Percentiles rank a stretch among this genome's conserved stretches.
Conservation (phyloP, 2,113 vertebrate genomes). For the Heptranchias perlo region DNA sequence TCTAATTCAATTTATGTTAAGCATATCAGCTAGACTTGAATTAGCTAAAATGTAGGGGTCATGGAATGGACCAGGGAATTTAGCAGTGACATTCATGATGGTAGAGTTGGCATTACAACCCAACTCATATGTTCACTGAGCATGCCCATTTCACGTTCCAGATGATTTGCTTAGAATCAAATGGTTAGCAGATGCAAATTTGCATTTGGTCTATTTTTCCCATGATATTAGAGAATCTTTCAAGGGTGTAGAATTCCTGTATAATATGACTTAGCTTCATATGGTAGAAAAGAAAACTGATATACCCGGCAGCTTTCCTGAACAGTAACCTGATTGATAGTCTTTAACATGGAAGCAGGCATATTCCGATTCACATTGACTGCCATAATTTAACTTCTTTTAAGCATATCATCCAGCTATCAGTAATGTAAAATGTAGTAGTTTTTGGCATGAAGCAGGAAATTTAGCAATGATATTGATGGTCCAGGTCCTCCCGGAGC, state of each 20-base stretch:
- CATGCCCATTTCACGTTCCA: slow-evolving; percentile 21
- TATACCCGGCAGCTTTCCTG: background rate
- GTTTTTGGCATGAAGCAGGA: background rate
- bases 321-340: background rate
- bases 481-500: background rate
- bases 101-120: background rate
- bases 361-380: background rate
- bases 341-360: background rate
- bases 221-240: background rate
- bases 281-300: background rate
- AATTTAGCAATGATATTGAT: background rate
- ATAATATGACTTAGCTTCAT: background rate
- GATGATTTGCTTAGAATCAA: slow-evolving; percentile 26
- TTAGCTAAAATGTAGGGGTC: background rate
- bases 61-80: background rate
- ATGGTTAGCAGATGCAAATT: slow-evolving; percentile 32
- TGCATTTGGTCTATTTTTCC: slow-evolving; percentile 12
- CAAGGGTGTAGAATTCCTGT: background rate
- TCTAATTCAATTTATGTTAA: slow-evolving; percentile 12
- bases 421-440: background rate
- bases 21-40: background rate
- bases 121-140: slow-evolving; percentile 15
- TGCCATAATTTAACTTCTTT: background rate
- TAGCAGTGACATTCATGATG: slow-evolving; percentile 14
- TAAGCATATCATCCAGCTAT: background rate